Percentiles rank a stretch among this genome's conserved stretches.
These are phyloP conservation scores for Drosophila arawakana DNA, from an alignment of 1,140 invertebrate species.

Conservation along the genomic window DNA sequence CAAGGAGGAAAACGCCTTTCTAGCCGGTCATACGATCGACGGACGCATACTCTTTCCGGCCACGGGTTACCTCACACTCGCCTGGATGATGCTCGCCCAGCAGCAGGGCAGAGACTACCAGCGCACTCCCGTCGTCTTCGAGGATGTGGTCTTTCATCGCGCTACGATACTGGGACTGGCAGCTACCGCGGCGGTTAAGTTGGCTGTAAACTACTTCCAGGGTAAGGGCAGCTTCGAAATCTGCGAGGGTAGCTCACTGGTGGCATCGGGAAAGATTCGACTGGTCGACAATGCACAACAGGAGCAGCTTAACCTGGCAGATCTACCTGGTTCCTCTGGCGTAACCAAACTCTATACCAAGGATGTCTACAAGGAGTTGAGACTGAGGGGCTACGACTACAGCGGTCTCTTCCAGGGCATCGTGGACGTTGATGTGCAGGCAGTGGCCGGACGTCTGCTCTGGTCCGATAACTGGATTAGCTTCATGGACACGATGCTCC, in stretches of 20 bases:
- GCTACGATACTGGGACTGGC: constrained; percentile 93
- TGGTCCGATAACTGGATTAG: constrained; percentile 97
- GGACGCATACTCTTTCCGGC: constrained; percentile 98
- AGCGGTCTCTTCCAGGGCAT: constrained; percentile 94
- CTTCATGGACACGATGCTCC: constrained; percentile 97
- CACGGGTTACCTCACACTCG: constrained; percentile 97
- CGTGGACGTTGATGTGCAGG: constrained; percentile 88
- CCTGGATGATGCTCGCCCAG: constrained; percentile 97
- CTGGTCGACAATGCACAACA: constrained; percentile 87
- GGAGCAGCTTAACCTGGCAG: constrained; percentile 85
- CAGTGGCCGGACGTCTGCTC: constrained; percentile 87
- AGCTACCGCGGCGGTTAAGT: constrained; percentile 90
- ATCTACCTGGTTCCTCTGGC: constrained; percentile 62
- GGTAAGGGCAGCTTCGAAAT: constrained; percentile 97
- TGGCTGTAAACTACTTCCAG: constrained; percentile 94
- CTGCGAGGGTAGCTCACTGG: constrained; percentile 92
- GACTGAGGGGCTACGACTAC: constrained; percentile 97
- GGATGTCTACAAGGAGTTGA: constrained; percentile 97
- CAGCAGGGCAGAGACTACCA: constrained; percentile 90
- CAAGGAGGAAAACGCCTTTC: constrained; percentile 90
- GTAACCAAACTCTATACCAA: constrained; percentile 85
- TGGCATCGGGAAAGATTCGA: constrained; percentile 91
- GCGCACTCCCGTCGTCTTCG: constrained; percentile 93
- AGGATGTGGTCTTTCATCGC: constrained; percentile 94
- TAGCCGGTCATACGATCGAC: constrained; percentile 96